Evolutionary conservation across 1,140 invertebrate genomes (phyloP).

Genomic region (Aphis gossypii): DNA sequence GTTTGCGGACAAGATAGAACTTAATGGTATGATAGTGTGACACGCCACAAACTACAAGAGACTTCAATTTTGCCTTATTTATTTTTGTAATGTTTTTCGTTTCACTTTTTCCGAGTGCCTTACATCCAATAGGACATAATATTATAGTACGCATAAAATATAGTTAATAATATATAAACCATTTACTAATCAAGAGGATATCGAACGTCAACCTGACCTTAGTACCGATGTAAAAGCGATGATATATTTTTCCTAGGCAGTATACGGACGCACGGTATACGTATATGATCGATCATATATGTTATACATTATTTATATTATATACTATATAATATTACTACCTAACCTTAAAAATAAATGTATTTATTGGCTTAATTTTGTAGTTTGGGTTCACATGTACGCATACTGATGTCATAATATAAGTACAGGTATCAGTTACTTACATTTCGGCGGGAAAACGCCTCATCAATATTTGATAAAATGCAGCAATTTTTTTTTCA

Average conservation of each 20-base stretch:
- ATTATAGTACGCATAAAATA: not conserved
- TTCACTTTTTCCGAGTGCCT: not conserved
- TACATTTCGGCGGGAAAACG: not conserved
- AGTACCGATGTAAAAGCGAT: not conserved
- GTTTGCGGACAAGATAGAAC: not conserved
- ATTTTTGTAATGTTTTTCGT: not conserved
- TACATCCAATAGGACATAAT: not conserved
- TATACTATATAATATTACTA: not conserved
- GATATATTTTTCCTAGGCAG: not conserved
- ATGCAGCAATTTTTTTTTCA: not conserved
- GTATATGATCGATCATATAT: too few species aligned
- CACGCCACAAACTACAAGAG: not conserved
- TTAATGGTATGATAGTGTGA: not conserved
- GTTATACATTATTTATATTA: not conserved
- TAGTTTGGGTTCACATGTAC: not conserved
- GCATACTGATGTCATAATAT: not conserved
- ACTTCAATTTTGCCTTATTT: not conserved
- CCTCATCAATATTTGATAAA: slow-evolving; percentile 42
- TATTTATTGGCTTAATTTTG: not conserved
- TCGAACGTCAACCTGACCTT: not conserved
- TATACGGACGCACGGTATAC: not conserved
- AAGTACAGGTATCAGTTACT: not conserved
- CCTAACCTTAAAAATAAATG: not conserved
- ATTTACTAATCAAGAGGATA: not conserved
- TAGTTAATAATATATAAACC: not conserved